A percentile compares a stretch with the other conserved stretches of the same genome.
These are phyloP conservation scores for Plagodis dolabraria DNA, from an alignment of 2,888 invertebrate genomes.

Conservation along the genomic window DNA sequence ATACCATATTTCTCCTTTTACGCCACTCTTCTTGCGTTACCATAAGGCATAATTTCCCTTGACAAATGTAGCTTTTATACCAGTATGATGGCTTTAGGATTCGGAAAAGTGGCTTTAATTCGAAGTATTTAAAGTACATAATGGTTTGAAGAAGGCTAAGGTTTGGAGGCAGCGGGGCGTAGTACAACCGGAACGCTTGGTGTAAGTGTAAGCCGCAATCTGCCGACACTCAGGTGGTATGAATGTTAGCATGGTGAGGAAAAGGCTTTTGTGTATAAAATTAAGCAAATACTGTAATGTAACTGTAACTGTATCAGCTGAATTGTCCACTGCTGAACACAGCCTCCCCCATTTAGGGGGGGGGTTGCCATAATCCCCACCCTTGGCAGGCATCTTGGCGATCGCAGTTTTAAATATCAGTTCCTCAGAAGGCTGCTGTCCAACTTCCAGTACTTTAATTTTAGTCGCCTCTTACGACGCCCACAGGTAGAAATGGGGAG, in stretches of 20 bases:
- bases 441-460: no score
- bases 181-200: conserved; percentile 61
- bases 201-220: conserved; percentile 76
- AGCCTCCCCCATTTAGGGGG: no score
- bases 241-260: conserved; percentile 51
- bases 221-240: conserved; percentile 76
- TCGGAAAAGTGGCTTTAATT: conserved; percentile 32
- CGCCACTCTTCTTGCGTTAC: conserved; percentile 26
- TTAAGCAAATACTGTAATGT: no score
- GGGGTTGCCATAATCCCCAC: no score
- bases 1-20: conserved; percentile 25
- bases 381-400: no score
- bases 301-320: neutral
- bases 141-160: conserved; percentile 30
- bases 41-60: conserved; percentile 41
- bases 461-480: no score
- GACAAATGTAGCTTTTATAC: conserved; percentile 24
- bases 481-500: no score
- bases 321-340: no score
- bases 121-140: conserved; percentile 35
- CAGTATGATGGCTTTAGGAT: conserved; percentile 2
- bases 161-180: conserved; percentile 43
- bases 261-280: conserved; percentile 45
- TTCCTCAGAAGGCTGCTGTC: no score
- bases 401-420: no score